phyloP scores from a whole-genome alignment of 2,888 invertebrate species.

The Gastracanthus pulcherrimus region DNA sequence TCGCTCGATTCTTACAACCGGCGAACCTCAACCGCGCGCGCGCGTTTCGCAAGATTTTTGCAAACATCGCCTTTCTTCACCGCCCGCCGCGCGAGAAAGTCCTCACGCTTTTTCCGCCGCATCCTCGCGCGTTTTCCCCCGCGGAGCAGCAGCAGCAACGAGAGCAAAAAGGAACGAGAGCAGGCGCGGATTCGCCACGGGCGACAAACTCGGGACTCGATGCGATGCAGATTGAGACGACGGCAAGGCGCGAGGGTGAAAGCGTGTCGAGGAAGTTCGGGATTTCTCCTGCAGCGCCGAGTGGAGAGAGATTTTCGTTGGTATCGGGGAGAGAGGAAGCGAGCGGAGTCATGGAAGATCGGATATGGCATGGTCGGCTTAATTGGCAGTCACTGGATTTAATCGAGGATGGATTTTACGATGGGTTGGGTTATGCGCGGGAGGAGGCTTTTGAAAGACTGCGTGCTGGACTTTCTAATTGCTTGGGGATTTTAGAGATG shows the following conservation, averaged over 20 bases:
- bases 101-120: background rate
- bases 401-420: conserved; percentile 17
- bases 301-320: background rate
- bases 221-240: conserved; percentile 36
- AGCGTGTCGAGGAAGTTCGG: conserved; percentile 58
- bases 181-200: conserved; percentile 5
- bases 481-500: background rate
- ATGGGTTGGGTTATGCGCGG: too few species aligned
- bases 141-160: background rate
- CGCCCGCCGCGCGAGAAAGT: conserved; percentile 28
- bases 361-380: background rate
- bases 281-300: conserved; percentile 24
- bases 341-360: conserved; percentile 40
- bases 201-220: background rate
- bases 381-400: conserved; percentile 49
- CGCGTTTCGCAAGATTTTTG: conserved; percentile 40
- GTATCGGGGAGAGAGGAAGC: conserved; percentile 24
- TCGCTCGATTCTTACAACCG: too few species aligned
- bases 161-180: conserved; percentile 12
- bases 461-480: background rate
- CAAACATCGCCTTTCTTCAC: conserved; percentile 7
- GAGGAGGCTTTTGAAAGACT: background rate
- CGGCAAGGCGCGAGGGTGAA: conserved; percentile 57
- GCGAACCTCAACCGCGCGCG: background rate
- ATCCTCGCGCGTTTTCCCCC: background rate